These are phyloP conservation scores for Chloebia gouldiae DNA, from an alignment of 2,113 vertebrate genomes.

Conservation along the genomic window DNA sequence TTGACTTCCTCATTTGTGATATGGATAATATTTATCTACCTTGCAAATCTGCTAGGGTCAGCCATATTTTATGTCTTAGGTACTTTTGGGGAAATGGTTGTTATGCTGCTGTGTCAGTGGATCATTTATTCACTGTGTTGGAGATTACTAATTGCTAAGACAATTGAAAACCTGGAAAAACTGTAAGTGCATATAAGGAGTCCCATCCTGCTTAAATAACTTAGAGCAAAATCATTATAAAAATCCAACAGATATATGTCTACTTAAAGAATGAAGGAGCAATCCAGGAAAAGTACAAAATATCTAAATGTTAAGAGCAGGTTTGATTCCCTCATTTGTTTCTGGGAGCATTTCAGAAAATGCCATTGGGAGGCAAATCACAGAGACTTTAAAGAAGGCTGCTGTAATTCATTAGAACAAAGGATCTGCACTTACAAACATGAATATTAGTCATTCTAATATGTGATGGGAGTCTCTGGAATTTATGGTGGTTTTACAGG, in stretches of 20 bases:
- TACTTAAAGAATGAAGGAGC: not conserved
- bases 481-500: not conserved
- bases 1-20: not conserved
- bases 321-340: not conserved
- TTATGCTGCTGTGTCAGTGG: not conserved
- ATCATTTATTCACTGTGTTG: not conserved
- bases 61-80: not conserved
- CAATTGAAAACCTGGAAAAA: not conserved
- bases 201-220: not conserved
- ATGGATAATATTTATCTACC: not conserved
- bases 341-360: not conserved
- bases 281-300: not conserved
- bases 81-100: not conserved
- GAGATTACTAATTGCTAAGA: not conserved
- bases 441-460: not conserved
- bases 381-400: not conserved
- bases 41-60: not conserved
- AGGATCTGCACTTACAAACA: not conserved
- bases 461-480: not conserved
- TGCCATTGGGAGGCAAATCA: not conserved
- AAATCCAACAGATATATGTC: not conserved
- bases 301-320: not conserved
- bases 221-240: not conserved
- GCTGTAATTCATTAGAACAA: not conserved
- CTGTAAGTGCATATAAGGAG: accelerated